Evolutionary conservation across 92 coral and sea anemone genomes (phyloP).

Genomic region (Nematostella vectensis): DNA sequence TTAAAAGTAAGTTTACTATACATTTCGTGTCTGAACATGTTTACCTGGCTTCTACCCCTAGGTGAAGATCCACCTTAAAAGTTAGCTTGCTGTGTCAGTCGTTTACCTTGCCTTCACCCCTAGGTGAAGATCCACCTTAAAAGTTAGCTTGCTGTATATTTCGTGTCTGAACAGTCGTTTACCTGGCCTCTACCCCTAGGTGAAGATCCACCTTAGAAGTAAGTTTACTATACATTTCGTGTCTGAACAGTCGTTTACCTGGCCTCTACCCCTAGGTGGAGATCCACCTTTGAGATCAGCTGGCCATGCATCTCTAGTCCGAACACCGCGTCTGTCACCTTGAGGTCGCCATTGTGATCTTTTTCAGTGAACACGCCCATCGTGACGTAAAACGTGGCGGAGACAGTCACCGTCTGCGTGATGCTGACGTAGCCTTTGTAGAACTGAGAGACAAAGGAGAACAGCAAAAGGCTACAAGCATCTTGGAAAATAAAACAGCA

Average conservation of each 20-base stretch:
- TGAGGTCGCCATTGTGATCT: conserved; percentile 22
- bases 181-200: no score
- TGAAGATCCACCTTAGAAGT: no score
- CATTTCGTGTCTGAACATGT: no score
- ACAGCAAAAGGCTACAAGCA: neutral
- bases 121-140: conserved; percentile 11
- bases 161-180: no score
- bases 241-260: neutral
- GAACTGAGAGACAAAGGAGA: conserved; percentile 2
- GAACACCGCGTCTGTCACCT: conserved; percentile 16
- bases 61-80: no score
- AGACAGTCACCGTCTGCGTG: conserved; percentile 2
- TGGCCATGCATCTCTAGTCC: conserved; percentile 28
- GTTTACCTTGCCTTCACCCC: conserved; percentile 5
- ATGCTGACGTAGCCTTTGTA: conserved; percentile 6
- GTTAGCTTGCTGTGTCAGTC: no score
- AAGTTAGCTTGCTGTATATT: neutral
- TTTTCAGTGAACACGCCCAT: conserved; percentile 17
- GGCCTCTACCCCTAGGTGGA: conserved; percentile 15
- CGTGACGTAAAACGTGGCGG: conserved; percentile 4
- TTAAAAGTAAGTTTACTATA: no score
- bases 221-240: no score
- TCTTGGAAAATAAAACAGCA: neutral
- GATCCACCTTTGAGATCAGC: conserved; percentile 4
- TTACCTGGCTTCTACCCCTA: no score